Percentiles rank a stretch among this genome's conserved stretches.
Evolutionary conservation across 2,888 invertebrate species (phyloP).

Genomic region (Aleiodes alternator): DNA sequence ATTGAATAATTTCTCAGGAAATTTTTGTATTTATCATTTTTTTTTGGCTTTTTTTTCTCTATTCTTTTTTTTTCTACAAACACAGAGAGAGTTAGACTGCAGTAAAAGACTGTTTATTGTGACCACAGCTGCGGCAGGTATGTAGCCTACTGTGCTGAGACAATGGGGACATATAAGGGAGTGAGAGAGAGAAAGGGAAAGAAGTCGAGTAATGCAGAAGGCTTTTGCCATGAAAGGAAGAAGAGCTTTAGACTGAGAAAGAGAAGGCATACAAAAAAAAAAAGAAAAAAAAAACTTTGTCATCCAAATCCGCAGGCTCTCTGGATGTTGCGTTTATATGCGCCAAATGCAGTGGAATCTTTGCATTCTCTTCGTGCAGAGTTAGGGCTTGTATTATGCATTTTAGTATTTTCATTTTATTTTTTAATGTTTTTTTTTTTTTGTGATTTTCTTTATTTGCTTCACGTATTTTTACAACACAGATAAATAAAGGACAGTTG

Average conservation of each 20-base stretch:
- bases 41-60: neutral
- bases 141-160: conserved; percentile 37
- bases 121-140: conserved; percentile 36
- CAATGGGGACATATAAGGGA: conserved; percentile 25
- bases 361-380: conserved; percentile 23
- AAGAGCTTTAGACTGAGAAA: conserved; percentile 23
- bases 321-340: conserved; percentile 29
- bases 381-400: conserved; percentile 26
- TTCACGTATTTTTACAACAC: neutral
- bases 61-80: conserved; percentile 19
- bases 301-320: conserved; percentile 30
- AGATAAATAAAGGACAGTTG: neutral
- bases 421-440: neutral
- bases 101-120: conserved; percentile 35
- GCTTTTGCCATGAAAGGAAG: conserved; percentile 7
- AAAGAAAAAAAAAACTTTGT: conserved; percentile 24
- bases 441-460: neutral
- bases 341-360: conserved; percentile 35
- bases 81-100: conserved; percentile 8
- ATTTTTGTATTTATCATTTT: neutral
- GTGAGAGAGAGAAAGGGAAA: conserved; percentile 26
- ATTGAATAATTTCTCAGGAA: neutral
- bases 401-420: conserved; percentile 2
- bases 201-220: conserved; percentile 42
- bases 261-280: neutral